phyloP scores from a whole-genome alignment of 2,113 vertebrate species.

The Podarcis raffonei region DNA sequence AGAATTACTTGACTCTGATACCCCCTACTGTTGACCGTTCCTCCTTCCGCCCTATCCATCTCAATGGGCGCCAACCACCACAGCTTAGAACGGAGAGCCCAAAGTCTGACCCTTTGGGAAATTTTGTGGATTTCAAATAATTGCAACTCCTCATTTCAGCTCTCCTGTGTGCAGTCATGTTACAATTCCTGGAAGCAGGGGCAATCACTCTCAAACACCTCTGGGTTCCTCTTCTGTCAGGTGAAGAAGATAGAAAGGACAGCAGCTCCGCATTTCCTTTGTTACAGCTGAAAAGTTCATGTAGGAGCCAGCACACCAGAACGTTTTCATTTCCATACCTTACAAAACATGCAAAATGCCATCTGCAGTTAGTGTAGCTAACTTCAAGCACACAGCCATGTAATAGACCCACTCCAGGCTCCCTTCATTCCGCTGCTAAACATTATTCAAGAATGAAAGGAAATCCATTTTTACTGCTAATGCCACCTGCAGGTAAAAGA shows the following conservation, averaged over 20 bases:
- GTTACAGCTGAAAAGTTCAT: constrained; percentile 59
- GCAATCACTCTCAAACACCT: background rate
- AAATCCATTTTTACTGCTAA: constrained; percentile 83
- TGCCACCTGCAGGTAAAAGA: constrained; percentile 84
- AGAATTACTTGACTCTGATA: too few species aligned
- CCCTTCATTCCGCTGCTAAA: constrained; percentile 73
- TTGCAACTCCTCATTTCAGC: background rate
- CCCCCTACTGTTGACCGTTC: too few species aligned
- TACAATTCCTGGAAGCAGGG: background rate
- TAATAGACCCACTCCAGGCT: constrained; percentile 75
- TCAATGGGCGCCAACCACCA: too few species aligned
- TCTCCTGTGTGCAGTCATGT: background rate
- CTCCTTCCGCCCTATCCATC: too few species aligned
- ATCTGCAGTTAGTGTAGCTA: constrained; percentile 82
- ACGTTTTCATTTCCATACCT: constrained; percentile 76
- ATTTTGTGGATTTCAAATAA: background rate
- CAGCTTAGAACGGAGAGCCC: background rate
- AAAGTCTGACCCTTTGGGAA: background rate
- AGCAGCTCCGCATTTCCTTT: background rate
- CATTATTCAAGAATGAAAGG: constrained; percentile 77
- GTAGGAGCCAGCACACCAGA: constrained; percentile 61
- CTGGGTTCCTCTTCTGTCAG: background rate
- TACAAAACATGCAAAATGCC: constrained; percentile 85
- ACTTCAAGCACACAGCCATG: constrained; percentile 76
- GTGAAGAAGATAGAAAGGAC: background rate